Evolutionary conservation across 2,888 invertebrate species (phyloP).

Genomic region (Dolichopus griseipennis): DNA sequence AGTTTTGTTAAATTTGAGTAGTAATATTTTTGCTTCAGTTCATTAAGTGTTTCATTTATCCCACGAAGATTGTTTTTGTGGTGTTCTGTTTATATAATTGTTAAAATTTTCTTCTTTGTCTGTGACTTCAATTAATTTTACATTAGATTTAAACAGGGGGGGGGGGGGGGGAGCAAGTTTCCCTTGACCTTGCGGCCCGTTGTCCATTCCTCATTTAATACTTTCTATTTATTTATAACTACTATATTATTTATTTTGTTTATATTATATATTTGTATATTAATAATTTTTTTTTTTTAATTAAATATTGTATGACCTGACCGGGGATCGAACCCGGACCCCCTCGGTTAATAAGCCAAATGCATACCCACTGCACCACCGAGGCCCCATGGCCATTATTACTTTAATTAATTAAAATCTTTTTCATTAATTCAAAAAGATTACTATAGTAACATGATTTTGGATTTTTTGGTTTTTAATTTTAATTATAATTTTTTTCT

Average conservation of each 20-base stretch:
- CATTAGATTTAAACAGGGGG: conserved; percentile 15
- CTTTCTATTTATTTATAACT: conserved; percentile 10
- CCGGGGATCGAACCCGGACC: too few species aligned
- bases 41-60: conserved; percentile 11
- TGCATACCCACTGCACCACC: too few species aligned
- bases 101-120: conserved; percentile 21
- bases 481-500: not conserved
- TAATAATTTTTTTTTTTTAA: too few species aligned
- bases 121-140: conserved; percentile 14
- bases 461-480: conserved; percentile 9
- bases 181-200: too few species aligned
- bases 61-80: conserved; percentile 13
- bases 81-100: conserved; percentile 13
- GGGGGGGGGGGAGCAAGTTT: too few species aligned
- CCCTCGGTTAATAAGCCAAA: too few species aligned
- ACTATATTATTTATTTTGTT: conserved; percentile 14
- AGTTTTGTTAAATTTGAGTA: not conserved
- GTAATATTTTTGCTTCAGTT: conserved; percentile 9
- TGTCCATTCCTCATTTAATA: conserved; percentile 6
- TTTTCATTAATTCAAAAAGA: not conserved
- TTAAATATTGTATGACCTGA: too few species aligned
- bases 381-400: not conserved
- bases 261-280: too few species aligned
- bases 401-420: conserved; percentile 2
- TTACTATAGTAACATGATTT: not conserved